Percentiles rank a stretch among this genome's conserved stretches.
These are phyloP conservation scores for Yponomeuta evonymella DNA, from an alignment of 2,888 invertebrate genomes.

Conservation along the genomic window DNA sequence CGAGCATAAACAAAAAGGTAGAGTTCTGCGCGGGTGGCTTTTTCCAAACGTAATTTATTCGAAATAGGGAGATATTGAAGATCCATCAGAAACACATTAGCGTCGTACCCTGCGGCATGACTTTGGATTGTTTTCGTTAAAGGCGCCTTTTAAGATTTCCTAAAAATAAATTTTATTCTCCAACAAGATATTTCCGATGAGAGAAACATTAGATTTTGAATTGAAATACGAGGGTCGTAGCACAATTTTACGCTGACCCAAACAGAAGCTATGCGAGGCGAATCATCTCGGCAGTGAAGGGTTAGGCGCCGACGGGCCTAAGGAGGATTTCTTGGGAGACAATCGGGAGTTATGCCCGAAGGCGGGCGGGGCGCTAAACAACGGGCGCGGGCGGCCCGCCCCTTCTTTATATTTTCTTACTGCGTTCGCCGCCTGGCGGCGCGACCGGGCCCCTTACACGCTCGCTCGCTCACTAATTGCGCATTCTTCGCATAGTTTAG, in stretches of 20 bases:
- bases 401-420: constrained; percentile 83
- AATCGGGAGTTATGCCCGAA: constrained; percentile 75
- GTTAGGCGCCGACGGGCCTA: constrained; percentile 71
- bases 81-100: constrained; percentile 74
- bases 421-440: constrained; percentile 76
- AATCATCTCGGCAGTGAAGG: constrained; percentile 59
- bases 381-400: constrained; percentile 75
- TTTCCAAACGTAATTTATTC: constrained; percentile 52
- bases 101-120: constrained; percentile 44
- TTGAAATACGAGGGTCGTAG: constrained; percentile 50
- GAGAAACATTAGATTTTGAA: constrained; percentile 51
- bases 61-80: constrained; percentile 49
- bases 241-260: constrained; percentile 74
- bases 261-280: constrained; percentile 68
- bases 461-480: constrained; percentile 94
- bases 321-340: constrained; percentile 72
- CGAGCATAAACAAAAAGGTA: constrained; percentile 4
- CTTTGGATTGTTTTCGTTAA: constrained; percentile 43
- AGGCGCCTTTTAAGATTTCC: constrained; percentile 14
- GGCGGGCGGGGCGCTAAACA: constrained; percentile 76
- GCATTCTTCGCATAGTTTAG: constrained; percentile 98
- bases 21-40: not conserved
- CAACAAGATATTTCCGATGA: constrained; percentile 35
- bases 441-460: constrained; percentile 79
- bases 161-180: constrained; percentile 27